These are phyloP conservation scores for Cyprinus carpio DNA, from an alignment of 2,113 vertebrate species.

Conservation along the genomic window DNA sequence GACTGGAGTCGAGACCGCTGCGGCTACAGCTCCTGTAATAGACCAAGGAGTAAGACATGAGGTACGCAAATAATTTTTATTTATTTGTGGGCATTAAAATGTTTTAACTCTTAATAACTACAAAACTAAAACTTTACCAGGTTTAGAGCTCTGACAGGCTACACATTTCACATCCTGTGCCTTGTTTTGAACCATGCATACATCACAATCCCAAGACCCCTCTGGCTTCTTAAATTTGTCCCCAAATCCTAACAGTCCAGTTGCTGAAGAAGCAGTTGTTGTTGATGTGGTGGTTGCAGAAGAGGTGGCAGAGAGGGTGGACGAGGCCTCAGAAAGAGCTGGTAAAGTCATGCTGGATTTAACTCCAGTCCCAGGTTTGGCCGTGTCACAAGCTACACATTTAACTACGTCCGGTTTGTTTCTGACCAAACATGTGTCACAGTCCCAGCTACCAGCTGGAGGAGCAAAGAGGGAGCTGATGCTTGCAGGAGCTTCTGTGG, in stretches of 20 bases:
- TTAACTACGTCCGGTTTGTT: conserved; percentile 91
- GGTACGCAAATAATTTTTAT: not conserved
- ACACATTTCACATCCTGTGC: conserved; percentile 87
- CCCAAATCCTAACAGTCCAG: conserved; percentile 79
- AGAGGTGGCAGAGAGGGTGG: conserved; percentile 12
- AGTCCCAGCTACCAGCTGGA: conserved; percentile 86
- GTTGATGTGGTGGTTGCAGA: conserved; percentile 59
- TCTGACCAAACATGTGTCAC: conserved; percentile 92
- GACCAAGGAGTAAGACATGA: not conserved
- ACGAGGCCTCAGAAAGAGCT: conserved; percentile 13
- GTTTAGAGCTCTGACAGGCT: conserved; percentile 84
- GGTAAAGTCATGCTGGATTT: conserved; percentile 82
- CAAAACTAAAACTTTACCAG: conserved; percentile 72
- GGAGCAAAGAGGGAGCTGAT: conserved; percentile 79
- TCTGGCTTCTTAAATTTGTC: conserved; percentile 90
- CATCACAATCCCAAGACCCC: conserved; percentile 88
- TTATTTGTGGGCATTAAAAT: not conserved
- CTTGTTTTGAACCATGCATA: conserved; percentile 87
- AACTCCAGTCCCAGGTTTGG: conserved; percentile 91
- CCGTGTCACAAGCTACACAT: conserved; percentile 93
- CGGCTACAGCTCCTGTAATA: conserved; percentile 46
- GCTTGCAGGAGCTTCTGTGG: conserved; percentile 54
- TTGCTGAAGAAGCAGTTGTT: conserved; percentile 33
- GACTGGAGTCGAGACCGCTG: conserved; percentile 35
- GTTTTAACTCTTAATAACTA: not conserved